Conservation (phyloP, 2,797 vertebrate genomes). For the Chaetophractus vellerosus region DNA sequence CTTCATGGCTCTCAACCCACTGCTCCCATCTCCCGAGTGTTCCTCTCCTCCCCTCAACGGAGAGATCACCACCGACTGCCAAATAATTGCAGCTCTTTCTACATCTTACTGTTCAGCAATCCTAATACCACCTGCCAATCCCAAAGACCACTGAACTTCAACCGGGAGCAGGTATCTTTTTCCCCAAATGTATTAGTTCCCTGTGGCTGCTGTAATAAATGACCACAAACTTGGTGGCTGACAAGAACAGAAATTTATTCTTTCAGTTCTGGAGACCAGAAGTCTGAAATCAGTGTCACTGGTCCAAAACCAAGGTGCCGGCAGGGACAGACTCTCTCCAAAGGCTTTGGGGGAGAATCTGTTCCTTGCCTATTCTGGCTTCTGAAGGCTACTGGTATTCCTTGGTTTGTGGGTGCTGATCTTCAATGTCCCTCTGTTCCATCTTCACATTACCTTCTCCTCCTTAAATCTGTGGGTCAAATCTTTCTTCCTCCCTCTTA, state of each 20-base stretch:
- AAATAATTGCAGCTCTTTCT: slow-evolving; percentile 14
- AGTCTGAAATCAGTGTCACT: not conserved
- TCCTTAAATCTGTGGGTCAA: not conserved
- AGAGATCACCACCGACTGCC: not conserved
- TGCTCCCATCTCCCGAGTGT: not conserved
- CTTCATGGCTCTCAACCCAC: not conserved
- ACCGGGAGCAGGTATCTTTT: not conserved
- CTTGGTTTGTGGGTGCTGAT: too few species aligned
- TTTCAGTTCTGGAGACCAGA: not conserved
- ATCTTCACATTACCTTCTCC: not conserved
- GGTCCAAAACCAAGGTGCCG: not conserved
- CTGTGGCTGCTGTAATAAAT: not conserved
- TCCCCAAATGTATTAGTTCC: not conserved
- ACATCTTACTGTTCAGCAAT: not conserved
- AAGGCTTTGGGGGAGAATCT: not conserved
- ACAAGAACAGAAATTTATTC: not conserved
- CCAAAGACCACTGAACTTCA: slow-evolving; percentile 5
- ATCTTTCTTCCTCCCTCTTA: not conserved
- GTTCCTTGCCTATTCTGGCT: not conserved
- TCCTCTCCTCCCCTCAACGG: not conserved
- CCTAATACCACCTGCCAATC: not conserved
- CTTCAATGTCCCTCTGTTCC: not conserved
- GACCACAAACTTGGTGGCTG: not conserved
- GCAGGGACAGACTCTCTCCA: not conserved
- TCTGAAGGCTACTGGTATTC: not conserved